phyloP scores from a whole-genome alignment of 2,113 vertebrate species.

The Nothobranchius kuhntae region DNA sequence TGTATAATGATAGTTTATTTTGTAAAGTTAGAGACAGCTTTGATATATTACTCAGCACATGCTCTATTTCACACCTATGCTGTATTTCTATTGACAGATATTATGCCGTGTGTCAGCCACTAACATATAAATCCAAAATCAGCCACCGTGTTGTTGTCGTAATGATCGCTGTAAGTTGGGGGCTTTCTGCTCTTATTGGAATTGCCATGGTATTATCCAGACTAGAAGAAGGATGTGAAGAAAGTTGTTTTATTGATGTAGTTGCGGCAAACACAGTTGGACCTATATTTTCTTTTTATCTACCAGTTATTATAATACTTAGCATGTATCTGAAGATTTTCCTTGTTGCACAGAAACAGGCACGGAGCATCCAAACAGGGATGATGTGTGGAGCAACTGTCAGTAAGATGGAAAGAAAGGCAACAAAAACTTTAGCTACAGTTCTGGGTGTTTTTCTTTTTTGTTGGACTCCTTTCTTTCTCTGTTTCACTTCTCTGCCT shows the following conservation, averaged over 20 bases:
- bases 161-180: slow-evolving; percentile 1
- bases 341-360: slow-evolving; percentile 19
- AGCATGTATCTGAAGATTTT: slow-evolving; percentile 25
- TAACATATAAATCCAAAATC: slow-evolving; percentile 2
- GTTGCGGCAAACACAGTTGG: background rate
- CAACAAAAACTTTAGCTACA: slow-evolving; percentile 29
- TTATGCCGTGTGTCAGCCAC: slow-evolving; percentile 1
- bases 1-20: background rate
- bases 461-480: slow-evolving; percentile 23
- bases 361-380: slow-evolving; percentile 14
- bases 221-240: background rate
- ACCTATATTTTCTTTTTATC: slow-evolving; percentile 7
- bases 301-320: slow-evolving; percentile 12
- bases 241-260: background rate
- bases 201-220: background rate
- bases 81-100: slow-evolving; percentile 8
- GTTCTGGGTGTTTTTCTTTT: slow-evolving; percentile 31
- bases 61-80: slow-evolving; percentile 1
- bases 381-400: background rate
- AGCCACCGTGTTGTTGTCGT: background rate
- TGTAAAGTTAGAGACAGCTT: slow-evolving; percentile 1
- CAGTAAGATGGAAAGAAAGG: slow-evolving; percentile 26
- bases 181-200: background rate
- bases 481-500: slow-evolving; percentile 7
- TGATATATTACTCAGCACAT: slow-evolving; percentile 1